These are phyloP conservation scores for Nipponia nippon DNA, from an alignment of 2,113 vertebrate species.

Conservation along the genomic window DNA sequence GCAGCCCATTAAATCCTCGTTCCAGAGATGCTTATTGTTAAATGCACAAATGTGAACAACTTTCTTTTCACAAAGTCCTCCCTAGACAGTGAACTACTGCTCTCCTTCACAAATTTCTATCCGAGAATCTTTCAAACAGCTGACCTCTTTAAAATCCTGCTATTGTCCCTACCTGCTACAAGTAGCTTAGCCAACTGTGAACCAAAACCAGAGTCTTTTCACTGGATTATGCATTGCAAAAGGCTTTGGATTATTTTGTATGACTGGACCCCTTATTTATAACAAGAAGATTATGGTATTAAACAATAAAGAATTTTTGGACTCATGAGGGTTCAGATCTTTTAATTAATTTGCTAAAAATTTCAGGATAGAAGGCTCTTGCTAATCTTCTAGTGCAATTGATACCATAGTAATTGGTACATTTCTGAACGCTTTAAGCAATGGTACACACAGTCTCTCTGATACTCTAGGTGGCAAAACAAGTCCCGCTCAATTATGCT, in stretches of 20 bases:
- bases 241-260: slow-evolving; percentile 55
- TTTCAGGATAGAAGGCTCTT: slow-evolving; percentile 4
- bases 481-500: not conserved
- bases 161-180: slow-evolving; percentile 11
- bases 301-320: slow-evolving; percentile 52
- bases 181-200: slow-evolving; percentile 12
- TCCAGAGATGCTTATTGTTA: not conserved
- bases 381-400: slow-evolving; percentile 19
- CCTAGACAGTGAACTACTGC: not conserved
- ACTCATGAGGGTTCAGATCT: not conserved
- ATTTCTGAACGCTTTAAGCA: not conserved
- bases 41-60: not conserved
- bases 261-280: slow-evolving; percentile 44
- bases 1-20: not conserved
- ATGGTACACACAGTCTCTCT: not conserved
- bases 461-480: not conserved
- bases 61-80: not conserved
- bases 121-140: slow-evolving; percentile 1
- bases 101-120: not conserved
- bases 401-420: not conserved
- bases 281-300: slow-evolving; percentile 62
- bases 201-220: slow-evolving; percentile 12
- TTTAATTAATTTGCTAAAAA: slow-evolving; percentile 55
- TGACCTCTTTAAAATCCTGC: not conserved
- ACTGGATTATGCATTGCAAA: slow-evolving; percentile 54